Evolutionary conservation across 1,140 invertebrate genomes (phyloP), one percentile per base, ranked within the genome.

Genomic region (Pseudomyrmex concolor): DNA sequence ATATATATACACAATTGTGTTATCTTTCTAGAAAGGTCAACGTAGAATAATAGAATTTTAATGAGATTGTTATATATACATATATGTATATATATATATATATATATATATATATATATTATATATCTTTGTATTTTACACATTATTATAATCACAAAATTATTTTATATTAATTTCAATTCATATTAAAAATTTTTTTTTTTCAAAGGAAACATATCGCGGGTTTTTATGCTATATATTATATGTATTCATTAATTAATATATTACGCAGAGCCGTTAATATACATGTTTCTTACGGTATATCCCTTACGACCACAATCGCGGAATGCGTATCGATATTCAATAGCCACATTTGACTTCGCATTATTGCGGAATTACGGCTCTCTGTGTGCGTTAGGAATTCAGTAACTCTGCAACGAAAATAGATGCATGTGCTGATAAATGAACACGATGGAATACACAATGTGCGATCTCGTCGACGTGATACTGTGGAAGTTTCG

Each of bases 341-440:
- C 83, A 83, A 85, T 84, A 89, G 70, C 83, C 86, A 87, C 85
- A 74, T 85, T 67, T 89, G 85, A 89, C 66, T 87, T 83, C 72
- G 64, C 71, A 76, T 82, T 71, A 71, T 80, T 80, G 76, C 15
- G 76, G 76, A 80, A 71, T 71, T 71, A 71, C 45, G 55, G 19
- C 67, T 10, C 48, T 34, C 54, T 2, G 10, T 67, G 2, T 78
- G 43, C 48, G 76, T 59, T 45, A 50, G 76, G 66, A 70, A 80
- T 80, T 59, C 54, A 51, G 64, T 50, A 80, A 60, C 76, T 80
- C 55, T 19, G 22, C 67, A 70, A 50, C 64, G 76, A 80, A 80
- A 80, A 70, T 71, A 70, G 66, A 59, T 80, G 22, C 43, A 34
- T 50, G 15, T 34, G 17, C 55, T 59, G 76, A 80, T 80, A 80